phyloP scores from a whole-genome alignment of 2,888 invertebrate species.

The Chaitophorus viminalis region DNA sequence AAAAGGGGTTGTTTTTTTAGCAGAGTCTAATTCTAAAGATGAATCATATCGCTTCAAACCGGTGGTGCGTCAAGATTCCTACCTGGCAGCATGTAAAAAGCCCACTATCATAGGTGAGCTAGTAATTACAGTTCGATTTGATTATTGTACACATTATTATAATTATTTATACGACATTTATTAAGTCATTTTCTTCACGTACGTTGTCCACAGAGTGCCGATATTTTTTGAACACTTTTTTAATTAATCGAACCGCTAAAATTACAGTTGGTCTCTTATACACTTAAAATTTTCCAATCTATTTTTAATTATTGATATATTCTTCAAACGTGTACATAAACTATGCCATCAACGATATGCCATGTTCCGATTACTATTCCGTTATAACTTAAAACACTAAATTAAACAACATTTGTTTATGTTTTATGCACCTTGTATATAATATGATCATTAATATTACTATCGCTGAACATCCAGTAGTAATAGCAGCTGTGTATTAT shows the following conservation, averaged over 20 bases:
- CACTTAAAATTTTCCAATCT: neutral
- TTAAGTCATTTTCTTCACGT: neutral
- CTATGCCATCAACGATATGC: neutral
- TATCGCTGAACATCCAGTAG: conserved; percentile 2
- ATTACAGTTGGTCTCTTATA: neutral
- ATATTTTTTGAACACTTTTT: neutral
- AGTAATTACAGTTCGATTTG: neutral
- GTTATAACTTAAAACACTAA: neutral
- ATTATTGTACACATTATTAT: neutral
- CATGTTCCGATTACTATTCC: neutral
- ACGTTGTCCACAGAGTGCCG: neutral
- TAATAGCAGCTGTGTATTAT: neutral
- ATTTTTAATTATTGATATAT: neutral
- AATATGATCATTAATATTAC: conserved; percentile 9
- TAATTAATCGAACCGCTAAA: neutral
- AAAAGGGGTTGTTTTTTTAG: conserved; percentile 54
- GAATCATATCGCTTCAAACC: conserved; percentile 65
- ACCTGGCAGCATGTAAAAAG: conserved; percentile 68
- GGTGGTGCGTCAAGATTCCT: conserved; percentile 69
- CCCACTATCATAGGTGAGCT: conserved; percentile 65
- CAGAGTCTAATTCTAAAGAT: conserved; percentile 52
- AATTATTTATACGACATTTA: neutral
- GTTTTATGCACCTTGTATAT: neutral
- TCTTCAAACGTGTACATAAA: neutral
- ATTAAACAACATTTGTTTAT: neutral